Conservation (phyloP, 2,113 vertebrate species). For the Muscicapa adusta region DNA sequence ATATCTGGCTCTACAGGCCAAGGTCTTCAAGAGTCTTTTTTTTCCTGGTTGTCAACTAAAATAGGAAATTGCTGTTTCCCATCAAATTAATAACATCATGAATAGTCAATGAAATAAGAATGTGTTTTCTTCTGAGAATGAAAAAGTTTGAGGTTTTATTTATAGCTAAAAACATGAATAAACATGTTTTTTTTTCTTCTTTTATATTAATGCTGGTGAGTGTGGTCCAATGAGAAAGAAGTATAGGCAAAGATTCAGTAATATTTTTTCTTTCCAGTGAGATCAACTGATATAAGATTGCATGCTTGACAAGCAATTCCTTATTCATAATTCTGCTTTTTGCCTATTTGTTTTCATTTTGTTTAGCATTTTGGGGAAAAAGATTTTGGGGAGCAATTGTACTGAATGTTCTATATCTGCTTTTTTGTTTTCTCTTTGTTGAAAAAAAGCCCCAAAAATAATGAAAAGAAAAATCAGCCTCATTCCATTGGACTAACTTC, state of each 20-base stretch:
- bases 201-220: not conserved
- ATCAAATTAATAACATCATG: not conserved
- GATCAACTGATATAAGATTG: not conserved
- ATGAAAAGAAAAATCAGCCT: not conserved
- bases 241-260: not conserved
- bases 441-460: rapidly evolving
- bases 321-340: not conserved
- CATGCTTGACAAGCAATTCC: not conserved
- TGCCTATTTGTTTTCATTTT: not conserved
- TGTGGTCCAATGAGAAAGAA: not conserved
- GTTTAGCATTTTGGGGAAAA: not conserved
- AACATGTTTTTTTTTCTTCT: not conserved
- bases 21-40: not conserved
- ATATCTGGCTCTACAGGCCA: not conserved
- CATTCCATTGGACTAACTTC: not conserved
- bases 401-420: rapidly evolving
- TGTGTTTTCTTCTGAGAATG: not conserved
- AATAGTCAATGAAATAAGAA: not conserved
- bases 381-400: not conserved
- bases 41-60: not conserved
- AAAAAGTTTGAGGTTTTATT: not conserved
- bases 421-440: not conserved
- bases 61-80: not conserved
- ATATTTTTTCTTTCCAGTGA: not conserved
- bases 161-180: not conserved